Base-by-base conservation (phyloP, 2,113 vertebrate genomes). In the Oreochromis spilurus region DNA sequence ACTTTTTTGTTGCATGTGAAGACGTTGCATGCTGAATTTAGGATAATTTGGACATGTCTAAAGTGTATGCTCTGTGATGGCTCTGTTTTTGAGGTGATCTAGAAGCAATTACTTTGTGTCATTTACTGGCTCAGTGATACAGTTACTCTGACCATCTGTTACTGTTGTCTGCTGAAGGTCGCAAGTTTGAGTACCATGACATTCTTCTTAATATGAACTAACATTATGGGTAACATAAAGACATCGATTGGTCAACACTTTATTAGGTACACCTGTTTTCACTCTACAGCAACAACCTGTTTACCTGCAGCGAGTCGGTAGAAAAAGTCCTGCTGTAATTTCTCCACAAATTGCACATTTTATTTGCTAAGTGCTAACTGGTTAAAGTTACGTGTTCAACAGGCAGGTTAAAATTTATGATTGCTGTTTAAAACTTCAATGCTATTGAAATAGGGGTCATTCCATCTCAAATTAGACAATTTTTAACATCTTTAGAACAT, bases 391-490 rank as follows among this genome's bases (percentile, higher is more conserved):
- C 1, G 6, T 67, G 62, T 67, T 40, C 65, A 17, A 8, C 65
- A 16, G 5, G 12, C 3, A 72, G 38, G 1, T 70, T 24, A 43
- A 43, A 12, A 2, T 70, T 43, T 9, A 43, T 24, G 38, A 24
- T 9, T 43, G 19, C 0, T 70, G 65, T 24, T 70, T 70, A 43
- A 70, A 43, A 70, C 65, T 14, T 43, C n/a, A 43, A 1, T 43
- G 7, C 6, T 70, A 40, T 43, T 43, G 36, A 70, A 70, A 43
- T 24, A 7, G 3, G 65, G n/a, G 4, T 10, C 17, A 3, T 0
- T 9, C 13, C 34, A 21, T 38, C 2, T 67, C 0, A 21, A 65
- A 65, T 36, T n/a, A 65, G 58, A 62, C 58, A 0, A 11, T 62
- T 62, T 62, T 5, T 62, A 4, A 36, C 0, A 62, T 62, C 16